Conservation (phyloP, 2,797 vertebrate genomes). For the Phrynocephalus forsythii region DNA sequence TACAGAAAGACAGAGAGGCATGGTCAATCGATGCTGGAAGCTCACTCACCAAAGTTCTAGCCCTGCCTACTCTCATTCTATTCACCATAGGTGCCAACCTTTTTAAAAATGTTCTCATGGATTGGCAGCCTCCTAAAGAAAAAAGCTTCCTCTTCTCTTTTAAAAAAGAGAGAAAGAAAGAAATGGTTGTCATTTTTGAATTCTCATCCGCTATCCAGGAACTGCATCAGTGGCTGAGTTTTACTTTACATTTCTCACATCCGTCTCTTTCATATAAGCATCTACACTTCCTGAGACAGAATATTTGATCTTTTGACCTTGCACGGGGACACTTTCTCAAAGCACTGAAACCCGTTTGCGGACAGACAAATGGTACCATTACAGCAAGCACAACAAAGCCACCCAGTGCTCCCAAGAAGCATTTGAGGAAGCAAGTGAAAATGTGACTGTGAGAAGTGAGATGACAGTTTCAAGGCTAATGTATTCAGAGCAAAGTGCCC, state of each 20-base stretch:
- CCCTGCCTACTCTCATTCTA: not conserved
- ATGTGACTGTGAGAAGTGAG: slow-evolving; percentile 51
- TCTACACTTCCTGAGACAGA: slow-evolving; percentile 52
- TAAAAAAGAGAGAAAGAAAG: not conserved
- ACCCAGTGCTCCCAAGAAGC: slow-evolving; percentile 33
- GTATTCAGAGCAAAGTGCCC: slow-evolving; percentile 31
- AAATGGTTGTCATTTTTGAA: slow-evolving; percentile 21
- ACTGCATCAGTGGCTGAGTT: not conserved
- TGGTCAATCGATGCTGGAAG: too few relatives aligned
- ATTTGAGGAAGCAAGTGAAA: slow-evolving; percentile 51
- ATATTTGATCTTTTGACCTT: slow-evolving; percentile 55
- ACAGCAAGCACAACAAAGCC: slow-evolving; percentile 19
- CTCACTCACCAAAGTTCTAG: not conserved
- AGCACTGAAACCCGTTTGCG: slow-evolving; percentile 44
- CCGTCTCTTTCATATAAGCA: slow-evolving; percentile 30
- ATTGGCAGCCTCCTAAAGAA: not conserved
- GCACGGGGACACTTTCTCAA: slow-evolving; percentile 32
- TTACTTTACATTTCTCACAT: not conserved
- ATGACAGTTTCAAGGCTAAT: slow-evolving; percentile 23
- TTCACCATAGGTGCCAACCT: not conserved
- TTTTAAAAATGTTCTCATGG: not conserved
- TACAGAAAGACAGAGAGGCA: too few relatives aligned
- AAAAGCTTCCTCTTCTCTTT: not conserved
- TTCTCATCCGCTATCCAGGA: not conserved
- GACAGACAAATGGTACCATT: slow-evolving; percentile 20